Percentiles rank a stretch among this genome's conserved stretches.
phyloP scores from a whole-genome alignment of 2,113 vertebrate genomes.

The Indicator indicator region DNA sequence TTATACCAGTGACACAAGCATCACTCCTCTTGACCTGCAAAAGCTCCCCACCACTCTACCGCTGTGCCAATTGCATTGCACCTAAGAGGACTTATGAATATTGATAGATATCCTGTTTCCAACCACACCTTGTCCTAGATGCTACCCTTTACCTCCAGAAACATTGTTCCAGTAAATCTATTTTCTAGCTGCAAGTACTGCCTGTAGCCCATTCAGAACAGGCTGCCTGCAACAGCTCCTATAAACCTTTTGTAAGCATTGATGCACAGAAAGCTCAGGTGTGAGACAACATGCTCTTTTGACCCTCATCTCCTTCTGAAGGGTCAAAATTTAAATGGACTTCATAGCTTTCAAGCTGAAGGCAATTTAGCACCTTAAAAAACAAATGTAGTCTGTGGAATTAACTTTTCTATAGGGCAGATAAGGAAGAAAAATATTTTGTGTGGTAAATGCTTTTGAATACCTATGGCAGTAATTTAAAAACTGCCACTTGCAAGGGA shows the following conservation, averaged over 20 bases:
- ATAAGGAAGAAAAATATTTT: not conserved
- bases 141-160: not conserved
- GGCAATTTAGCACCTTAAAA: not conserved
- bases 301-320: not conserved
- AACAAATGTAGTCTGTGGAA: accelerated
- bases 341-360: not conserved
- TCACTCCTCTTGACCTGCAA: not conserved
- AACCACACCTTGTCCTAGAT: not conserved
- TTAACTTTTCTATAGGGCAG: not conserved
- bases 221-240: not conserved
- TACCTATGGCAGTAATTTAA: not conserved
- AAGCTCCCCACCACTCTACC: not conserved
- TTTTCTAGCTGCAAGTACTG: not conserved
- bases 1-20: not conserved
- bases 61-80: not conserved
- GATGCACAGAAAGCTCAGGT: not conserved
- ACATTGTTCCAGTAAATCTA: not conserved
- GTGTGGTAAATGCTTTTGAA: not conserved
- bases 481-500: not conserved
- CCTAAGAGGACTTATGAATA: not conserved
- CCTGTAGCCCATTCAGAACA: not conserved
- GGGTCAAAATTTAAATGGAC: not conserved
- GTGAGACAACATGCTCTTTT: not conserved
- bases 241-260: not conserved
- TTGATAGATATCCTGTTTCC: not conserved